Percentiles rank a stretch among this genome's conserved stretches.
Evolutionary conservation across 2,797 vertebrate species (phyloP).

Genomic region (Rhodeus uyekii): DNA sequence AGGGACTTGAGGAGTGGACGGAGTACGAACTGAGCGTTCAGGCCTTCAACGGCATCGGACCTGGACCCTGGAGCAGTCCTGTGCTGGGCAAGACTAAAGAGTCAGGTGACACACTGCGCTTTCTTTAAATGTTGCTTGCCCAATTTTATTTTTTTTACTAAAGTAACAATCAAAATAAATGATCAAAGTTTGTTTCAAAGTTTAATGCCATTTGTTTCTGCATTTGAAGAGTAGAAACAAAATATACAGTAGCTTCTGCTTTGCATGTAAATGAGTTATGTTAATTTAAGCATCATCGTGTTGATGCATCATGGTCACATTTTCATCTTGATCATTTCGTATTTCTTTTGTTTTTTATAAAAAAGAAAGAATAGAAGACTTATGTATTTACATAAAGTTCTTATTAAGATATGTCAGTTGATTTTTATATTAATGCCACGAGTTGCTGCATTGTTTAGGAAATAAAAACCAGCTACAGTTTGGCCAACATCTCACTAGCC

Average conservation of each 20-base stretch:
- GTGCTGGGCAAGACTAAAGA: slow-evolving; percentile 82
- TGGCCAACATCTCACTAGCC: neutral
- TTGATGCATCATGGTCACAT: neutral
- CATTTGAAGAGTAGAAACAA: neutral
- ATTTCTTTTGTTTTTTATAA: neutral
- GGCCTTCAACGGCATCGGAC: slow-evolving; percentile 89
- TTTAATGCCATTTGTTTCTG: neutral
- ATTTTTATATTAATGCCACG: neutral
- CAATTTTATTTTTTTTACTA: neutral
- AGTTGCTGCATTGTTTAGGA: neutral
- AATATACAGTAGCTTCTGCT: neutral
- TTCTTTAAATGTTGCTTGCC: neutral
- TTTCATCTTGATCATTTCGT: neutral
- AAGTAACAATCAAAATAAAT: neutral
- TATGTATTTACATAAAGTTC: neutral
- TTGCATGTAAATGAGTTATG: neutral
- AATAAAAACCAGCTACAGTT: neutral
- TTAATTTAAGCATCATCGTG: neutral
- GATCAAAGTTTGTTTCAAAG: neutral
- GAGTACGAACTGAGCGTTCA: slow-evolving; percentile 88
- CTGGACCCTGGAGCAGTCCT: slow-evolving; percentile 86
- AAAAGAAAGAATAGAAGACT: neutral
- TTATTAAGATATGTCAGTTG: neutral
- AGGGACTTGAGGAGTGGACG: slow-evolving; percentile 86
- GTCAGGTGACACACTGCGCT: slow-evolving; percentile 73